phyloP scores from a whole-genome alignment of 2,113 vertebrate genomes.

The Lepus europaeus region DNA sequence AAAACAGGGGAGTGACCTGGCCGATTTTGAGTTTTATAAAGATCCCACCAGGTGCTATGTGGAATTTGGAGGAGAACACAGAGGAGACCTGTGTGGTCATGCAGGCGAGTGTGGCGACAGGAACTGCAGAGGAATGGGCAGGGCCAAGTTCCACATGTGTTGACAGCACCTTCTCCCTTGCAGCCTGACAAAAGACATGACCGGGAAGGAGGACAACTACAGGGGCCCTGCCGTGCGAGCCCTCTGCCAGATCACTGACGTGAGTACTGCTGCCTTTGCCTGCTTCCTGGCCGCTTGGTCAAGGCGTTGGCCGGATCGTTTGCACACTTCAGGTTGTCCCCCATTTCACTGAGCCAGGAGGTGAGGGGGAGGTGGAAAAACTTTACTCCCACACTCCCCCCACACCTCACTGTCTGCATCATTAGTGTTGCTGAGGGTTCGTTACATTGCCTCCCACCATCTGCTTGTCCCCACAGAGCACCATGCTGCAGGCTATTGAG shows the following conservation, averaged over 20 bases:
- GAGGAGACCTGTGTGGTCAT: not conserved
- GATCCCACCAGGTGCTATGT: not conserved
- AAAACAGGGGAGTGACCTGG: not conserved
- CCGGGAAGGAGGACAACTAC: constrained; percentile 92
- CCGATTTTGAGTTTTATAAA: not conserved
- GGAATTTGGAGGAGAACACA: not conserved
- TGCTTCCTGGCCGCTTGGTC: not conserved
- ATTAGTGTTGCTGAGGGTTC: not conserved
- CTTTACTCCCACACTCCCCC: no score
- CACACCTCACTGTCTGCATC: accelerated
- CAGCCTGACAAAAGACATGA: constrained; percentile 93
- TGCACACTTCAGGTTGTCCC: no score
- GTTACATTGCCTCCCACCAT: accelerated
- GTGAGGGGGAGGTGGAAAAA: no score
- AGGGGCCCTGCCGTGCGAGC: constrained; percentile 90
- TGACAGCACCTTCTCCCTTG: not conserved
- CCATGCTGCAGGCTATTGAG: constrained; percentile 92
- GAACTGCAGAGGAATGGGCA: not conserved
- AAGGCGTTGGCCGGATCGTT: not conserved
- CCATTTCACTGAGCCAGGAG: not conserved
- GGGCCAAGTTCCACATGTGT: accelerated
- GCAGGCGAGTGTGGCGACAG: not conserved
- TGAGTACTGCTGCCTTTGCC: constrained; percentile 82
- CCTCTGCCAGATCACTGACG: constrained; percentile 91
- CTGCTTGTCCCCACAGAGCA: constrained; percentile 84